phyloP scores from a whole-genome alignment of 2,113 vertebrate species.

The Myotis brandtii region DNA sequence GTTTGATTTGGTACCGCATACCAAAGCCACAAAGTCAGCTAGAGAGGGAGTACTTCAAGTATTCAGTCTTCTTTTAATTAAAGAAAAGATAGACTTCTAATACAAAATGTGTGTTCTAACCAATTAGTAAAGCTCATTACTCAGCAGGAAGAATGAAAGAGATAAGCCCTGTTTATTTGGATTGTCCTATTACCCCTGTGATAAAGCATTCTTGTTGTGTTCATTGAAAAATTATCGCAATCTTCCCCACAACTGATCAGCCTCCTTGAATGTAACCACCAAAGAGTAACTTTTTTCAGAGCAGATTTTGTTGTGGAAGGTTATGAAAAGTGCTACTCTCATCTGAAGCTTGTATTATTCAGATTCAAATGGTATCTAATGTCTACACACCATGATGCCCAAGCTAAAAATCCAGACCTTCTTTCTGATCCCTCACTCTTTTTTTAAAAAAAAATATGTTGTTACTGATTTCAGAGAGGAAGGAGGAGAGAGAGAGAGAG shows the following conservation, averaged over 20 bases:
- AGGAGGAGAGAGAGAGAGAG: too few relatives aligned
- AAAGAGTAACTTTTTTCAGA: not conserved
- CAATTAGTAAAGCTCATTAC: conserved; percentile 38
- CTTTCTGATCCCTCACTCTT: not conserved
- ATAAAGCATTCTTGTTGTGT: not conserved
- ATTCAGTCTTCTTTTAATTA: conserved; percentile 55
- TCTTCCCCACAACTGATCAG: not conserved
- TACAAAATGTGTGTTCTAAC: conserved; percentile 10
- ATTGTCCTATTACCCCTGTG: not conserved
- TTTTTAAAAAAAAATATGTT: too few relatives aligned
- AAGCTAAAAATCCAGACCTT: not conserved
- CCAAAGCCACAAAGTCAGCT: not conserved
- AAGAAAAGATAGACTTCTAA: conserved; percentile 44
- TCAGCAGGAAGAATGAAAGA: conserved; percentile 53
- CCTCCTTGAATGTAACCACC: not conserved
- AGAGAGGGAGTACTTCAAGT: not conserved
- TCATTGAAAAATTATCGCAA: conserved; percentile 20
- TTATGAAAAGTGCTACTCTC: not conserved
- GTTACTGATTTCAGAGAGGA: too few relatives aligned
- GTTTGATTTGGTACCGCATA: not conserved
- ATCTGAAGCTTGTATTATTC: not conserved
- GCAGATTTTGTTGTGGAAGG: not conserved
- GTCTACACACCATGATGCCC: not conserved
- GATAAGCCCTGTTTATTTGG: not conserved
- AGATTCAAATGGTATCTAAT: not conserved